phyloP scores from a whole-genome alignment of 2,888 invertebrate genomes.

The Acholoe squamosa region DNA sequence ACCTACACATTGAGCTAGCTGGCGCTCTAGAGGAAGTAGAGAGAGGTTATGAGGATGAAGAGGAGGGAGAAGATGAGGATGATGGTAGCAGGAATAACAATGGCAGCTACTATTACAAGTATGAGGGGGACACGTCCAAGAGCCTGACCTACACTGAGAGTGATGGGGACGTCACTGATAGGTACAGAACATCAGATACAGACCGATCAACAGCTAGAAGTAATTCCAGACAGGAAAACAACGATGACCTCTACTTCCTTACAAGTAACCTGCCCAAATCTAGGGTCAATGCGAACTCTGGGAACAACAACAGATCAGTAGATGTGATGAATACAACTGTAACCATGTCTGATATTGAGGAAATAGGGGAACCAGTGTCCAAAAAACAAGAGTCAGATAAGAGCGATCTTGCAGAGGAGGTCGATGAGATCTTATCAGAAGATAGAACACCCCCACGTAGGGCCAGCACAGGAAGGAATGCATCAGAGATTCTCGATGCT shows the following conservation, averaged over 20 bases:
- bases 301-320: neutral
- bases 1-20: neutral
- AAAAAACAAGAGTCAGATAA: neutral
- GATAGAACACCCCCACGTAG: no score
- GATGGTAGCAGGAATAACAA: neutral
- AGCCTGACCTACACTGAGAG: neutral
- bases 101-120: constrained; percentile 9
- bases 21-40: neutral
- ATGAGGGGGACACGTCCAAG: neutral
- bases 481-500: neutral
- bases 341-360: neutral
- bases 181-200: neutral
- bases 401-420: neutral
- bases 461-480: neutral
- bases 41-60: neutral
- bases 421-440: neutral
- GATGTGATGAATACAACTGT: neutral
- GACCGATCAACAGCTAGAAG: neutral
- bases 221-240: neutral
- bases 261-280: neutral
- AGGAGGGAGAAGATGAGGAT: neutral
- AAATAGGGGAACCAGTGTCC: neutral
- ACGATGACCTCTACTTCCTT: constrained; percentile 27
- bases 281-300: neutral
- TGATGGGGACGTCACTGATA: neutral